phyloP scores from a whole-genome alignment of 2,888 invertebrate genomes.

The Dascillus cervinus region DNA sequence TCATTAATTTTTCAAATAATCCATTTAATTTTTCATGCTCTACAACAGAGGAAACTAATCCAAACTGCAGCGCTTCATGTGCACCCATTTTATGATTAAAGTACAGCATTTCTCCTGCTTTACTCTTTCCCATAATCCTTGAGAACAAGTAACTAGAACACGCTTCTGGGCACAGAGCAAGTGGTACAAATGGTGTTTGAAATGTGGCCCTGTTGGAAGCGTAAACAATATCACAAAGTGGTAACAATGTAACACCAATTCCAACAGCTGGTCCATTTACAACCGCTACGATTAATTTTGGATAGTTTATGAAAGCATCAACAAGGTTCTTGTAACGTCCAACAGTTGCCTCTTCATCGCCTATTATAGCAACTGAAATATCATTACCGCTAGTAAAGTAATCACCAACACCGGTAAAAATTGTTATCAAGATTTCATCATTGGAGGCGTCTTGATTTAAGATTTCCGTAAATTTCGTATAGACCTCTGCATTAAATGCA shows the following conservation, averaged over 20 bases:
- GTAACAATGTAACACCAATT: slow-evolving; percentile 74
- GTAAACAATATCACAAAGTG: slow-evolving; percentile 82
- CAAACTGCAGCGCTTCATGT: slow-evolving; percentile 65
- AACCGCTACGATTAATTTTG: slow-evolving; percentile 80
- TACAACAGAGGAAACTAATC: slow-evolving; percentile 74
- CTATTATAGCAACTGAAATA: slow-evolving; percentile 28
- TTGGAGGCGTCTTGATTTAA: slow-evolving; percentile 63
- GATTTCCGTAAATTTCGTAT: slow-evolving; percentile 53
- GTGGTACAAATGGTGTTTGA: slow-evolving; percentile 73
- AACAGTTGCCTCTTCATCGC: background rate
- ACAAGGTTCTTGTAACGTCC: slow-evolving; percentile 59
- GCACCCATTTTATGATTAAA: slow-evolving; percentile 74
- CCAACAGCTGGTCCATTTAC: slow-evolving; percentile 94
- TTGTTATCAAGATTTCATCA: slow-evolving; percentile 58
- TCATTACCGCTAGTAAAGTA: slow-evolving; percentile 86
- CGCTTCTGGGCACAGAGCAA: slow-evolving; percentile 84
- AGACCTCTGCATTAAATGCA: slow-evolving; percentile 65
- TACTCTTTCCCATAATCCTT: slow-evolving; percentile 70
- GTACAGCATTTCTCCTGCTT: slow-evolving; percentile 46
- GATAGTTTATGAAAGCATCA: slow-evolving; percentile 71
- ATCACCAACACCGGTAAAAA: slow-evolving; percentile 72
- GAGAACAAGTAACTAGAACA: slow-evolving; percentile 85
- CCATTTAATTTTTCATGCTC: slow-evolving; percentile 54
- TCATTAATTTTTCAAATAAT: slow-evolving; percentile 48
- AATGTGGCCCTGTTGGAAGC: slow-evolving; percentile 79